Conservation (phyloP, 2,888 invertebrate genomes). For the Ectemnius lituratus region DNA sequence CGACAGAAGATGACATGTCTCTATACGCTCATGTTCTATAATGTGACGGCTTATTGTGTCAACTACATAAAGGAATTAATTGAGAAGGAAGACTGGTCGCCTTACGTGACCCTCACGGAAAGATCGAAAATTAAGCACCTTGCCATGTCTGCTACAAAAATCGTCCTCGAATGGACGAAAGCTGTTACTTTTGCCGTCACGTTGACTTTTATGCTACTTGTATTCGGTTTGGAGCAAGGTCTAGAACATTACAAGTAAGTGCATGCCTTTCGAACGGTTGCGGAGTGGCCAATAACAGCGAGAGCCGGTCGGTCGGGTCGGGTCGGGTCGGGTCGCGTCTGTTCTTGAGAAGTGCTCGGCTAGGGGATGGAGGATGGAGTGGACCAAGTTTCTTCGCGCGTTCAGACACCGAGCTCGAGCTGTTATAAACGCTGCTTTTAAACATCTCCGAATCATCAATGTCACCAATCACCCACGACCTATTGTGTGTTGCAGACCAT, state of each 20-base stretch:
- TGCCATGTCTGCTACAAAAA: conserved; percentile 89
- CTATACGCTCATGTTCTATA: conserved; percentile 90
- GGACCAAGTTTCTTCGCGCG: no score
- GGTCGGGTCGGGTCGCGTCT: no score
- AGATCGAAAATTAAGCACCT: conserved; percentile 87
- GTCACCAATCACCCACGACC: no score
- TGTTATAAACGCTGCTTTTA: neutral
- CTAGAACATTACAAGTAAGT: conserved; percentile 83
- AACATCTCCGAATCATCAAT: no score
- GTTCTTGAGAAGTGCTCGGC: no score
- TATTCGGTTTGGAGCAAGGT: conserved; percentile 87
- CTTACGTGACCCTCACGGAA: conserved; percentile 86
- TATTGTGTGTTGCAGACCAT: conserved; percentile 77
- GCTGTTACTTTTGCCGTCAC: conserved; percentile 89
- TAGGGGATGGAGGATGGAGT: no score
- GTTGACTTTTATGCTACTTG: conserved; percentile 86
- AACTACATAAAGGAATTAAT: conserved; percentile 86
- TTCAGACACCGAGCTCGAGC: no score
- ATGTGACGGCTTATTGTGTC: conserved; percentile 88
- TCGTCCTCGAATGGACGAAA: conserved; percentile 90
- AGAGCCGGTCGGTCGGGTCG: no score
- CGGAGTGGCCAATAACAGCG: no score
- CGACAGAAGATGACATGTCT: conserved; percentile 82
- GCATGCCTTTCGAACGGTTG: neutral
- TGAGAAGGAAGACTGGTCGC: conserved; percentile 88